Evolutionary conservation across 1,140 invertebrate genomes (phyloP), one percentile per base, ranked within the genome.

Genomic region (Galleria mellonella): DNA sequence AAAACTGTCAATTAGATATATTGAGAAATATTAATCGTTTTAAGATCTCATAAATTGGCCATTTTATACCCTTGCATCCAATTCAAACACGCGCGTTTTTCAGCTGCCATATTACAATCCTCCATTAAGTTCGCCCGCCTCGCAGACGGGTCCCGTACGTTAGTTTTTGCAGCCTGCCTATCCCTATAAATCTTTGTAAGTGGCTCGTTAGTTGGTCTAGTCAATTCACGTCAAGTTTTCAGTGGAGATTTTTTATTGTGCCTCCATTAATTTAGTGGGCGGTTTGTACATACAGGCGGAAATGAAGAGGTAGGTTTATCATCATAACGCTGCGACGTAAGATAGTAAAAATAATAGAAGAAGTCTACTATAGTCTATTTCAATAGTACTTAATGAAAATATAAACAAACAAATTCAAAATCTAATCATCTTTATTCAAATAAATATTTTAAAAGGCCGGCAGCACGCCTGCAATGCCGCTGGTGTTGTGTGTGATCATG

Each of bases 111-210:
- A 59, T 47, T 54, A 54, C 42, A 37, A 38, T 47, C 51, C 41
- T 29, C 60, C 60, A 62, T 62, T 62, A 62, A 41, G 37, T 23
- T 23, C 17, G 32, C 28, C 44, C 28, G 32, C 44, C 32, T 36
- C 44, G 44, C 52, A 61, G 56, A 56, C 51, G 52, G 54, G 36
- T 11, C 47, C 41, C 45, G 31, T 31, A 23, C 17, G 17, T 23
- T 23, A 28, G 52, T 51, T 62, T 58, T 62, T 62, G 60, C 55
- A 23, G 38, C 39, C 35, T 37, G 48, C 53, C 51, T 54, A 58
- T 61, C 54, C 53, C 56, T 50, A 63, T 67, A 67, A 62, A 67
- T 67, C 64, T 61, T 49, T 45, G 43, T 58, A 56, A 63, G 64
- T 54, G 64, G 38, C 47, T 61, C 56, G 60, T 67, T 63, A 63